Conservation (phyloP, 2,113 vertebrate genomes). For the Oceanites oceanicus region DNA sequence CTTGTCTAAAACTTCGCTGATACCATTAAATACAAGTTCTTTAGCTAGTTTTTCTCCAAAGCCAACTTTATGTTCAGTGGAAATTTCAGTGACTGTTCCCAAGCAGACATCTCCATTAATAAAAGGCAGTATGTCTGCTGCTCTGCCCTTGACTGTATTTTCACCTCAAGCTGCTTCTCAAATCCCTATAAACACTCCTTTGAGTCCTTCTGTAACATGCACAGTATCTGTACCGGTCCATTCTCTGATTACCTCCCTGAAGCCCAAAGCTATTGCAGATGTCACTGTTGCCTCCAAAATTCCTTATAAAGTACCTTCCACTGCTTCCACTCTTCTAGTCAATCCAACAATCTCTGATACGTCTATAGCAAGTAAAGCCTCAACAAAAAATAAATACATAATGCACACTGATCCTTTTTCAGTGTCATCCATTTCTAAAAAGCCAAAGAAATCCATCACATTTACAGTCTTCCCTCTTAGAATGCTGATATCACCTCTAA, state of each 20-base stretch:
- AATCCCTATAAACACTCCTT: background rate
- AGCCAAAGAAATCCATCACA: background rate
- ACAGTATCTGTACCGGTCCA: background rate
- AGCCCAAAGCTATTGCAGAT: background rate
- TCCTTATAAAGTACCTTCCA: background rate
- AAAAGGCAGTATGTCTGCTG: background rate
- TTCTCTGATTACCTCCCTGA: background rate
- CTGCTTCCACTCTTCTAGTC: background rate
- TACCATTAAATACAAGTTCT: background rate
- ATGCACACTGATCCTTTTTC: background rate
- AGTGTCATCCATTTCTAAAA: background rate
- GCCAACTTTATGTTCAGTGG: background rate
- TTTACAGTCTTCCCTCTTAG: background rate
- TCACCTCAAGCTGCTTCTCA: background rate
- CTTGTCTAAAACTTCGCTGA: background rate
- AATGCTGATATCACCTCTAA: background rate
- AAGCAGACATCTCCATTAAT: background rate
- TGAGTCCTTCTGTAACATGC: background rate
- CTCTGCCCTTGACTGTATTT: background rate
- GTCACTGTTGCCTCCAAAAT: background rate
- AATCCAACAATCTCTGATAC: background rate
- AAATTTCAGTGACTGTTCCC: background rate
- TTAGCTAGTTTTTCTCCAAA: background rate
- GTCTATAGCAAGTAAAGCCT: background rate
- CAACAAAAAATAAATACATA: background rate